A percentile compares a stretch with the other conserved stretches of the same genome.
Evolutionary conservation across 2,888 invertebrate genomes (phyloP).

Genomic region (Hirtodrosophila confusa): DNA sequence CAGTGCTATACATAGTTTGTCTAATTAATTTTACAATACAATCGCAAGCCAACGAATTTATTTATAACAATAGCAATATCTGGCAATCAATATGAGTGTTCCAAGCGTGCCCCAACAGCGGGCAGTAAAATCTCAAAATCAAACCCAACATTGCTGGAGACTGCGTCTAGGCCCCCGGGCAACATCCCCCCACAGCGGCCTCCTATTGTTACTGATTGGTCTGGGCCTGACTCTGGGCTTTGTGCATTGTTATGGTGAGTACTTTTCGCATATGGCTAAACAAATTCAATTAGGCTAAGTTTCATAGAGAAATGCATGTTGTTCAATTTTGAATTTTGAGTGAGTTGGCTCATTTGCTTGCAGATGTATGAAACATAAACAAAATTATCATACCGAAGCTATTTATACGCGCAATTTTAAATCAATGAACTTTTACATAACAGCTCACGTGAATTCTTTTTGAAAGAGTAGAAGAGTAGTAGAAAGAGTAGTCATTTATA

Average conservation of each 20-base stretch:
- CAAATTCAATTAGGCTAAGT: conserved; percentile 37
- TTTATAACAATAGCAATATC: conserved; percentile 49
- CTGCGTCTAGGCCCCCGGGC: conserved; percentile 37
- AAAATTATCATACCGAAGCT: too few species aligned
- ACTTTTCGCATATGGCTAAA: conserved; percentile 31
- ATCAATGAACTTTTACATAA: too few species aligned
- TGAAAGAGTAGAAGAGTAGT: too few species aligned
- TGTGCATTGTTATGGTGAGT: conserved; percentile 76
- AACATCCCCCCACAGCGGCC: conserved; percentile 33
- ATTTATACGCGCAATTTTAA: too few species aligned
- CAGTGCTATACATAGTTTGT: conserved; percentile 61
- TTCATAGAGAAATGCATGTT: conserved; percentile 3
- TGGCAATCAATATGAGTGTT: conserved; percentile 79
- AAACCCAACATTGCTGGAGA: conserved; percentile 34
- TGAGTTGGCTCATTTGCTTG: too few species aligned
- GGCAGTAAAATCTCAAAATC: conserved; percentile 48
- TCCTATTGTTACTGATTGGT: conserved; percentile 68
- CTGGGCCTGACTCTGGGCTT: conserved; percentile 58
- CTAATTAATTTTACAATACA: conserved; percentile 74
- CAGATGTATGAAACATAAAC: too few species aligned
- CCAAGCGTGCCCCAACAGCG: conserved; percentile 72
- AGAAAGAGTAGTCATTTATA: too few species aligned
- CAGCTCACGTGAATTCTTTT: too few species aligned
- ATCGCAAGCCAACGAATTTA: conserved; percentile 46
- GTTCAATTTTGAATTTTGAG: too few species aligned